A percentile compares a stretch with the other conserved stretches of the same genome.
These are phyloP conservation scores for Enteromius viviparus DNA, from an alignment of 2,797 vertebrate species.

Conservation along the genomic window DNA sequence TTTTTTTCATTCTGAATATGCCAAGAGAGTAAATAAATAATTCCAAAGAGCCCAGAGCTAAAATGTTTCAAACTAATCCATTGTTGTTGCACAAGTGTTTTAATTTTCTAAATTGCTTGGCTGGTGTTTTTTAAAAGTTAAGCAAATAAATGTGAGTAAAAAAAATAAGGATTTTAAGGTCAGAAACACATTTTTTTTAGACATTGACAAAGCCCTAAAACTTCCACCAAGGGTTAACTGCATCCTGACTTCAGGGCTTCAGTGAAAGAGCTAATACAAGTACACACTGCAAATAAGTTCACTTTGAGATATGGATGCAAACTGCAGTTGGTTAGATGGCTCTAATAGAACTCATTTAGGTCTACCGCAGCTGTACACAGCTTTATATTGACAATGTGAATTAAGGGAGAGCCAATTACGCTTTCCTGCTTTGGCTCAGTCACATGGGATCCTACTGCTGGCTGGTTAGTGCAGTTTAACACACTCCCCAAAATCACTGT, in stretches of 20 bases:
- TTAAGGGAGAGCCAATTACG: conserved; percentile 45
- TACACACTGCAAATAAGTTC: conserved; percentile 3
- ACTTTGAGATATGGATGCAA: conserved; percentile 1
- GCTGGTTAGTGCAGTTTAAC: conserved; percentile 41
- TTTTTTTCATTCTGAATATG: not conserved
- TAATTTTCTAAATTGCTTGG: conserved; percentile 11
- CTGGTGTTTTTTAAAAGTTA: not conserved
- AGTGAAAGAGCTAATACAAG: conserved; percentile 1
- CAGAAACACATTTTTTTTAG: not conserved
- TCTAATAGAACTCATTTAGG: conserved; percentile 25
- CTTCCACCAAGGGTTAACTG: not conserved
- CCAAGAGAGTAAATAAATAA: conserved; percentile 21
- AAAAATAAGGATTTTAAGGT: not conserved
- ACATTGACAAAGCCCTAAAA: not conserved
- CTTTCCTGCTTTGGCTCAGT: conserved; percentile 28
- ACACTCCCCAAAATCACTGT: not conserved
- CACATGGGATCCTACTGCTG: conserved; percentile 22
- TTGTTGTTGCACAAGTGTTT: not conserved
- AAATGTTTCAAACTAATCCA: conserved; percentile 26
- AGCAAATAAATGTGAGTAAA: not conserved
- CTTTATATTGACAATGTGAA: conserved; percentile 39
- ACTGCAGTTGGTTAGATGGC: conserved; percentile 4
- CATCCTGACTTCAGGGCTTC: conserved; percentile 1
- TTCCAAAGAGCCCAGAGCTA: not conserved
- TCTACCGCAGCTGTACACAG: conserved; percentile 38